Conservation (phyloP, 2,797 vertebrate species). For the Setipinna tenuifilis region DNA sequence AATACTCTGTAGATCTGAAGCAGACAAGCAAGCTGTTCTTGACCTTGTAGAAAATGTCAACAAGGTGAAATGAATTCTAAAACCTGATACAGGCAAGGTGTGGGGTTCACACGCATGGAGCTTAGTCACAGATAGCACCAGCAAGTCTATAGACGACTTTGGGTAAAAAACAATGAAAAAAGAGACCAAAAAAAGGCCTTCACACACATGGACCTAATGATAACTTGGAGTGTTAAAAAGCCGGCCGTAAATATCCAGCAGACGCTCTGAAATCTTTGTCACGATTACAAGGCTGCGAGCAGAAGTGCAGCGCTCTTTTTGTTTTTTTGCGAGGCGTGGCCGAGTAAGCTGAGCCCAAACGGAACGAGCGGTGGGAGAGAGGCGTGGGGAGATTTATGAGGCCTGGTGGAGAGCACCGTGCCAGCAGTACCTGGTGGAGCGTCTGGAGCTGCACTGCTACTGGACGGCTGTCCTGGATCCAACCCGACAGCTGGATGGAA, state of each 20-base stretch:
- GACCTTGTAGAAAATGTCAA: background rate
- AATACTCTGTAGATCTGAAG: constrained; percentile 1
- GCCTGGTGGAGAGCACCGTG: constrained; percentile 30
- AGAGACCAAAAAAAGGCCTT: background rate
- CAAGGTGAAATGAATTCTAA: background rate
- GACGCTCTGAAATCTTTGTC: constrained; percentile 31
- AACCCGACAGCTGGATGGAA: constrained; percentile 52
- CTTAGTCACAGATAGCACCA: background rate
- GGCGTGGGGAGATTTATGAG: constrained; percentile 43
- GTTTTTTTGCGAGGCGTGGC: constrained; percentile 30
- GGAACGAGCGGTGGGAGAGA: constrained; percentile 32
- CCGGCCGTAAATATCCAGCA: constrained; percentile 33
- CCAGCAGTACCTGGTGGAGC: constrained; percentile 60
- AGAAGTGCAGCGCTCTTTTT: background rate
- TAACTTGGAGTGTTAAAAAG: constrained; percentile 28
- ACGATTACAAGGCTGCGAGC: constrained; percentile 38
- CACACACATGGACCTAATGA: constrained; percentile 37
- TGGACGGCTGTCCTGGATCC: constrained; percentile 53
- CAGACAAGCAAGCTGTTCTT: background rate
- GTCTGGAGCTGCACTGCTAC: constrained; percentile 53
- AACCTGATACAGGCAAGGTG: background rate
- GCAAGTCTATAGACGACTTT: background rate
- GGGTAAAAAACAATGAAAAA: constrained; percentile 13
- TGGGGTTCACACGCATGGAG: constrained; percentile 9
- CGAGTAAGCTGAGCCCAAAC: constrained; percentile 29